Percentiles rank a stretch among this genome's conserved stretches.
phyloP scores from a whole-genome alignment of 1,140 invertebrate species.

The Chironomus striatipennis region DNA sequence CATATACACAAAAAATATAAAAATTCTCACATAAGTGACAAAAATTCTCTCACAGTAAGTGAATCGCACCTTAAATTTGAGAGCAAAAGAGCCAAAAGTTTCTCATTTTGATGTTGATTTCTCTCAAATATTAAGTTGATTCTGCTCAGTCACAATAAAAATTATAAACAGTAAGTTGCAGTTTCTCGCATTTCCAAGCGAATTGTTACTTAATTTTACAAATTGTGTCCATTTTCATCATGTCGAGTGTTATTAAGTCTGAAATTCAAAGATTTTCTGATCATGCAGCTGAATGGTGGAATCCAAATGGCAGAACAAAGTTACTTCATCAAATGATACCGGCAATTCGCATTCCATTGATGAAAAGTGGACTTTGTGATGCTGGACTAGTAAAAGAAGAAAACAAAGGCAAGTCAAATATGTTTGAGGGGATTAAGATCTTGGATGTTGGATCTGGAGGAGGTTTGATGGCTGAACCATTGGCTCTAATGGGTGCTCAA shows the following conservation, averaged over 20 bases:
- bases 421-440: slow-evolving; percentile 53
- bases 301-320: slow-evolving; percentile 41
- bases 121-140: too few relatives aligned
- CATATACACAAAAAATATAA: too few relatives aligned
- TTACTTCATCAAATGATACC: slow-evolving; percentile 49
- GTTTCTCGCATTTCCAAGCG: too few relatives aligned
- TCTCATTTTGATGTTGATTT: too few relatives aligned
- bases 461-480: slow-evolving; percentile 33
- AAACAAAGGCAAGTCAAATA: slow-evolving; percentile 32
- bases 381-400: slow-evolving; percentile 29
- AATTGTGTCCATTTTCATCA: background rate
- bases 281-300: slow-evolving; percentile 49
- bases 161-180: too few relatives aligned
- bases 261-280: slow-evolving; percentile 41
- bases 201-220: too few relatives aligned
- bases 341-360: slow-evolving; percentile 37
- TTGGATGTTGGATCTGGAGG: slow-evolving; percentile 81
- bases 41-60: too few relatives aligned
- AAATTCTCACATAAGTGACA: too few relatives aligned
- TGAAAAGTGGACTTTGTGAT: slow-evolving; percentile 53
- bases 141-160: too few relatives aligned
- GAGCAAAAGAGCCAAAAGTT: too few relatives aligned
- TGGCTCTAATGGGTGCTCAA: slow-evolving; percentile 48
- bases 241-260: background rate
- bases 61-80: too few relatives aligned